Conservation (phyloP, 2,797 vertebrate species). For the Ciconia nigra region DNA sequence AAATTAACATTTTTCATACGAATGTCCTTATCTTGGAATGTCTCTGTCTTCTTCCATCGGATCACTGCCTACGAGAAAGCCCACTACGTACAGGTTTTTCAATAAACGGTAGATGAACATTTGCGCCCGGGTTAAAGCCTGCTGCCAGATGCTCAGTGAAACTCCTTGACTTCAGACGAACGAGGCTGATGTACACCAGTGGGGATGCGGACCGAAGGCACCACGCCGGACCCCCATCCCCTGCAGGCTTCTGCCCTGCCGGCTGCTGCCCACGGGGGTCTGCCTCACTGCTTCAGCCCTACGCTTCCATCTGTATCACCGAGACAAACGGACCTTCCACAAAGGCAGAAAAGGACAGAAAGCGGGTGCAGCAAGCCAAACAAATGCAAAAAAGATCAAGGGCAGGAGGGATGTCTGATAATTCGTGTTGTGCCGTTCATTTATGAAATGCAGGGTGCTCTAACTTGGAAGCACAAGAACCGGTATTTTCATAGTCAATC, state of each 20-base stretch:
- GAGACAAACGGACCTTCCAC: not conserved
- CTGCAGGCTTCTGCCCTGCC: not conserved
- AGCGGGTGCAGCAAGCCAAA: not conserved
- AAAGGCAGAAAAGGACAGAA: not conserved
- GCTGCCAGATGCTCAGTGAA: not conserved
- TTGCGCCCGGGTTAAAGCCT: not conserved
- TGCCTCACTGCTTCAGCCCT: not conserved
- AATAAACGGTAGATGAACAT: not conserved
- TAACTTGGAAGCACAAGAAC: not conserved
- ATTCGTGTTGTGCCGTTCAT: rapidly evolving
- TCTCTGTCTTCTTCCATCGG: not conserved
- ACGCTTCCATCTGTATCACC: rapidly evolving
- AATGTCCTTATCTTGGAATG: not conserved
- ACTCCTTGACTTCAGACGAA: not conserved
- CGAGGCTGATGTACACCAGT: not conserved
- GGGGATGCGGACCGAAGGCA: not conserved
- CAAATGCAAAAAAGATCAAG: not conserved
- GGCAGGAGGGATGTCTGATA: not conserved
- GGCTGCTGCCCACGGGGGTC: not conserved
- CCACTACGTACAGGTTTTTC: not conserved
- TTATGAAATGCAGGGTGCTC: not conserved
- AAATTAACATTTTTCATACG: not conserved
- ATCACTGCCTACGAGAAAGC: not conserved
- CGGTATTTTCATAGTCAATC: not conserved
- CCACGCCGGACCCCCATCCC: not conserved